phyloP scores from a whole-genome alignment of 2,888 invertebrate genomes.

The Penaeus monodon region DNA sequence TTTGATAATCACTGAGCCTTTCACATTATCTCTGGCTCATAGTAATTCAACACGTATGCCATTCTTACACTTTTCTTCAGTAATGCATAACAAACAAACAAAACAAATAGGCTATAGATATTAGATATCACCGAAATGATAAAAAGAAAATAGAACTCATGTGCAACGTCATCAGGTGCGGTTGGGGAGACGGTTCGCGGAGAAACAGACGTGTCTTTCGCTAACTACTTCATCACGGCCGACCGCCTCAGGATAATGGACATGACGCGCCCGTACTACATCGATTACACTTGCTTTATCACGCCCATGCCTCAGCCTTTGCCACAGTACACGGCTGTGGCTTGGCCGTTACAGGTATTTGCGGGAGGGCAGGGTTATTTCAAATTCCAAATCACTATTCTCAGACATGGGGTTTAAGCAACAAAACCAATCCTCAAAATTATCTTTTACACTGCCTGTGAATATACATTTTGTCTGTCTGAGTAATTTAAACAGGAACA shows the following conservation, averaged over 20 bases:
- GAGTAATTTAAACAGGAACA: too few species aligned
- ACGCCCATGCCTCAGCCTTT: slow-evolving; percentile 60
- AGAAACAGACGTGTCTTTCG: slow-evolving; percentile 62
- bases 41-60: too few species aligned
- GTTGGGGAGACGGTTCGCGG: slow-evolving; percentile 60
- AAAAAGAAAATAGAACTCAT: neutral
- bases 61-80: too few species aligned
- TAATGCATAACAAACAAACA: too few species aligned
- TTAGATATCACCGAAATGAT: neutral
- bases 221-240: slow-evolving; percentile 62
- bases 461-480: too few species aligned
- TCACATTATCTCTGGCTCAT: too few species aligned
- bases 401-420: too few species aligned
- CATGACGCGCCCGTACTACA: slow-evolving; percentile 63
- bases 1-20: too few species aligned
- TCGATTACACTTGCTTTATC: slow-evolving; percentile 65
- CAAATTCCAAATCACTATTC: too few species aligned
- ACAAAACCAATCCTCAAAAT: too few species aligned
- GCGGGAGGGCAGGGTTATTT: neutral
- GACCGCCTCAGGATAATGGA: slow-evolving; percentile 59
- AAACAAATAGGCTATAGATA: neutral
- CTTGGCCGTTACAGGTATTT: slow-evolving; percentile 55
- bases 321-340: slow-evolving; percentile 56
- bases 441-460: too few species aligned
- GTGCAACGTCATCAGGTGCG: slow-evolving; percentile 36